These are phyloP conservation scores for Macrocentrus cingulum DNA, from an alignment of 1,140 invertebrate species.

Conservation along the genomic window DNA sequence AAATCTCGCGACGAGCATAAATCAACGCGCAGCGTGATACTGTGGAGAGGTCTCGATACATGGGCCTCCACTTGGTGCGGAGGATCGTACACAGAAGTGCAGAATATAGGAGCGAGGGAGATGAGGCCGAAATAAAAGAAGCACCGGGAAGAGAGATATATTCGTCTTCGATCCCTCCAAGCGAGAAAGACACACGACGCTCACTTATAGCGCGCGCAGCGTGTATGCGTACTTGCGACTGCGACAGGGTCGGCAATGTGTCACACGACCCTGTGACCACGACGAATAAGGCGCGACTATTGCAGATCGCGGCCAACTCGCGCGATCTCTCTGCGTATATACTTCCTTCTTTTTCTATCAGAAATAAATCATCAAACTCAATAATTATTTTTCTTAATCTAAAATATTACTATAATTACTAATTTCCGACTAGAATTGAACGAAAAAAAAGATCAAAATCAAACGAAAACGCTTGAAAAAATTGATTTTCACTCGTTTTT, in stretches of 20 bases:
- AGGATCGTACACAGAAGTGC: neutral
- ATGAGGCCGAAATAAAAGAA: neutral
- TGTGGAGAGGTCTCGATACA: constrained; percentile 40
- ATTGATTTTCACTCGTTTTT: no score
- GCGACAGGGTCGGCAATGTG: neutral
- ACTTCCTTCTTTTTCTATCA: neutral
- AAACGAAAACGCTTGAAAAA: no score
- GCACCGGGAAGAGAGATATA: constrained; percentile 50
- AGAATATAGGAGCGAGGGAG: neutral
- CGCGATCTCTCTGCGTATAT: constrained; percentile 9
- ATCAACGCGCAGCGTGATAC: constrained; percentile 56
- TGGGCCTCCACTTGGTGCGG: neutral
- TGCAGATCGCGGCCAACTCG: neutral
- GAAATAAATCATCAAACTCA: no score
- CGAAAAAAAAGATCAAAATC: no score
- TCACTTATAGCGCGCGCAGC: constrained; percentile 47
- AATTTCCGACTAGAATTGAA: no score
- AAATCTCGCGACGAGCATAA: constrained; percentile 54
- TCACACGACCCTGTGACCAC: constrained; percentile 6
- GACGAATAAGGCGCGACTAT: constrained; percentile 3
- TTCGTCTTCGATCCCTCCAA: constrained; percentile 23
- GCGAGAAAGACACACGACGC: constrained; percentile 47
- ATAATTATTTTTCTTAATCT: no score
- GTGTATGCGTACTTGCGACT: constrained; percentile 34
- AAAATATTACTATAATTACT: no score